phyloP scores from a whole-genome alignment of 2,888 invertebrate genomes.

The Itoplectis maculator region DNA sequence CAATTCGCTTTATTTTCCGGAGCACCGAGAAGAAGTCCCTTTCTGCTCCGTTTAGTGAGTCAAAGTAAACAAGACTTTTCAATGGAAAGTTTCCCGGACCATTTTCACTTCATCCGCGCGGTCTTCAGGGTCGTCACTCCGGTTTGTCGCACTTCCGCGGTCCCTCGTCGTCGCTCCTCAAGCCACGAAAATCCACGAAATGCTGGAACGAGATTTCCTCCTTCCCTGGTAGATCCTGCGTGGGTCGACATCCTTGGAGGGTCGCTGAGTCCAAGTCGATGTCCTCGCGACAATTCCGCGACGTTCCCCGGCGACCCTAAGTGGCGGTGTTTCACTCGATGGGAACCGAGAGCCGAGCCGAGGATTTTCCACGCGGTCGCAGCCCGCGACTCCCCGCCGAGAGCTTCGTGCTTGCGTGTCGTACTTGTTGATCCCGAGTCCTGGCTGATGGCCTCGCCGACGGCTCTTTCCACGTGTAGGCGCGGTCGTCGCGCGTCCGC shows the following conservation, averaged over 20 bases:
- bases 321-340: background rate
- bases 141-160: too few relatives aligned
- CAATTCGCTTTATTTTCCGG: background rate
- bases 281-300: too few relatives aligned
- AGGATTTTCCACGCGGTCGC: constrained; percentile 32
- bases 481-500: constrained; percentile 62
- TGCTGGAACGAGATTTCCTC: background rate
- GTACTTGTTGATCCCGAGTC: constrained; percentile 66
- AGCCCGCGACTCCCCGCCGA: background rate
- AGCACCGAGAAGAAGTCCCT: too few relatives aligned
- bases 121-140: background rate
- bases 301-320: background rate
- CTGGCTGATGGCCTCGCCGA: constrained; percentile 33
- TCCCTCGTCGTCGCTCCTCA: constrained; percentile 4
- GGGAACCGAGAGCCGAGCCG: background rate
- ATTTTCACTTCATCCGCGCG: constrained; percentile 36
- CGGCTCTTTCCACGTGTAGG: constrained; percentile 64
- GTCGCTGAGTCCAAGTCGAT: too few relatives aligned
- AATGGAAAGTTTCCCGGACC: too few relatives aligned
- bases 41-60: too few relatives aligned
- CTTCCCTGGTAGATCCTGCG: too few relatives aligned
- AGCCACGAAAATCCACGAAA: constrained; percentile 7
- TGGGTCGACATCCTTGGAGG: background rate
- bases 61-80: background rate
- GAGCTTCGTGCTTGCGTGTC: constrained; percentile 49